These are phyloP conservation scores for Dynastes grantii DNA, from an alignment of 2,888 invertebrate genomes.

Conservation along the genomic window DNA sequence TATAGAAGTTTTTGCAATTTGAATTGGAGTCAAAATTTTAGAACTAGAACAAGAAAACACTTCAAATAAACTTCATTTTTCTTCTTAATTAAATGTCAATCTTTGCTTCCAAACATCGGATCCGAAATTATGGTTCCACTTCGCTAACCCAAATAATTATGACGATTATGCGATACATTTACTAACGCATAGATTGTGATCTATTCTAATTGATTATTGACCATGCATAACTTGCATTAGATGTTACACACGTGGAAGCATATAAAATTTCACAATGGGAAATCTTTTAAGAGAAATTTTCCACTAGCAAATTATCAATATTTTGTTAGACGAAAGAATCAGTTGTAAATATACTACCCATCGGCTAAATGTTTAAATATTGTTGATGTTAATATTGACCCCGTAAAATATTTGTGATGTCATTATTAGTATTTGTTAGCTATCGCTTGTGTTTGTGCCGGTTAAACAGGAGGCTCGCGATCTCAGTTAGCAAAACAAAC, in stretches of 20 bases:
- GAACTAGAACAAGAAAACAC: no score
- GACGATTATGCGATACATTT: no score
- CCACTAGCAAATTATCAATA: conserved; percentile 17
- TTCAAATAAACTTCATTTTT: no score
- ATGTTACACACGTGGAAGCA: not conserved
- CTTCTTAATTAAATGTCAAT: no score
- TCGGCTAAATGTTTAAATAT: conserved; percentile 20
- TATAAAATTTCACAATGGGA: conserved; percentile 1
- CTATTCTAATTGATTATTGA: not conserved
- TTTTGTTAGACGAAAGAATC: not conserved
- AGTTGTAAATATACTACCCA: not conserved
- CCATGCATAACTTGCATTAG: no score
- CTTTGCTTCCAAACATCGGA: no score
- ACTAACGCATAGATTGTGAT: not conserved
- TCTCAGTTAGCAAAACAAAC: conserved; percentile 17
- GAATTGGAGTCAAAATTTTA: no score
- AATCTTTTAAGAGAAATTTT: conserved; percentile 13
- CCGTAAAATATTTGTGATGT: conserved; percentile 1
- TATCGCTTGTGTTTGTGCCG: conserved; percentile 15
- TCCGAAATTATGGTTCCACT: no score
- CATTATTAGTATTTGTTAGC: conserved; percentile 12
- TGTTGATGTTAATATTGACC: conserved; percentile 11
- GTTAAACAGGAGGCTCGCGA: conserved; percentile 40
- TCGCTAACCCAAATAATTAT: no score
- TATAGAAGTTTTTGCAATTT: no score